Evolutionary conservation across 92 coral and sea anemone species (phyloP), one percentile per base, ranked within the genome.

Genomic region (Epizoanthus fatuus): DNA sequence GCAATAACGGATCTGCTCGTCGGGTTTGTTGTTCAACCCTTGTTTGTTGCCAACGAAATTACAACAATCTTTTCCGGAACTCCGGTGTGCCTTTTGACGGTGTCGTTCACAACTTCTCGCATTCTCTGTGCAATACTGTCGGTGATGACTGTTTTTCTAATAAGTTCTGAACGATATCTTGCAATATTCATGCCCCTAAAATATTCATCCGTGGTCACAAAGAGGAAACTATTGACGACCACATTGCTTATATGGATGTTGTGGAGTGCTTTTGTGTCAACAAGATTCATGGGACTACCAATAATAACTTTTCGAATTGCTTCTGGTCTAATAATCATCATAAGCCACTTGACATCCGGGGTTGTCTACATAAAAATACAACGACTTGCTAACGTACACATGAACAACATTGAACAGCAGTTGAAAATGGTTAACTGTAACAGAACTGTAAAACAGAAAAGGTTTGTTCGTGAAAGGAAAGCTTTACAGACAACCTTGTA

Each of bases 301-400:
- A 86, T 86, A 10, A 79, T 69, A 19, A 19, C 14, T 40, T 86
- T 86, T 64, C 86, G 90, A n/a, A 79, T 86, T 8, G 52, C 68
- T 29, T 85, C 81, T 8, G 72, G 90, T 63, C 13, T 40, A 7
- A 86, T 86, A 19, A 86, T 86, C 42, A 80, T 86, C 45, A 59
- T 75, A n/a, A 37, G 80, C 63, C 90, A 86, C 51, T 3, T 80
- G 1, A 42, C 74, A 3, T 79, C 90, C 3, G 90, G 90, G 7
- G 13, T 69, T 2, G 58, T 86, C 4, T 86, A 80, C 64, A 25
- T 86, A 19, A 85, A 86, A 5, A 86, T 86, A 4, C 67, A 79
- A 81, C 56, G 90, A 86, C 90, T 86, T 7, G 90, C 90, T 25
- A 52, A 85, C 0, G 63, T 25, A 37, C 90, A 86, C 54, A 25